Conservation (phyloP, 2,113 vertebrate species). For the Dermatemys mawii region DNA sequence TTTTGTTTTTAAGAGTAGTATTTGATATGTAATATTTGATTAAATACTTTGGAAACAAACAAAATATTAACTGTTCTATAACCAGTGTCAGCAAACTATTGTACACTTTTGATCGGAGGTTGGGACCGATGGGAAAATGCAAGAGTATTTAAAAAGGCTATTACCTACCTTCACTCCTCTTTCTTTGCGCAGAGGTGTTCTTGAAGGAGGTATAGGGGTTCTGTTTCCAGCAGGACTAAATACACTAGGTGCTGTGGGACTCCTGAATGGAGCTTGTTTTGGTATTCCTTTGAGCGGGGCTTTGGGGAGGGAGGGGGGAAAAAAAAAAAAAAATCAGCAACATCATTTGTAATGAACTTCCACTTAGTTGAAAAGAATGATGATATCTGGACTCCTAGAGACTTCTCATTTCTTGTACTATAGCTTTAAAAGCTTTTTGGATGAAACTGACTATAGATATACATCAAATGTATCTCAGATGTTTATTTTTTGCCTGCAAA, state of each 20-base stretch:
- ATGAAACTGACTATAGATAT: background rate
- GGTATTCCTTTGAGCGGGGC: slow-evolving; percentile 98
- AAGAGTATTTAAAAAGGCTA: background rate
- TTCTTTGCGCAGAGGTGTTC: slow-evolving; percentile 93
- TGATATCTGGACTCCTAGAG: accelerated
- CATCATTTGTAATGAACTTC: background rate
- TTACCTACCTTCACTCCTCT: slow-evolving; percentile 92
- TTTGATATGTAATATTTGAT: no score
- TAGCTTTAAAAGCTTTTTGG: background rate
- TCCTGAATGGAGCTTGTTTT: slow-evolving; percentile 94
- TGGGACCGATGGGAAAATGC: background rate
- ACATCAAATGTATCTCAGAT: background rate
- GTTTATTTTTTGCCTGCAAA: background rate
- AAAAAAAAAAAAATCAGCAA: background rate
- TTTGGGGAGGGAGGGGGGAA: slow-evolving; percentile 70
- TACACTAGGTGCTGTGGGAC: slow-evolving; percentile 91
- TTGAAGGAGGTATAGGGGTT: slow-evolving; percentile 90
- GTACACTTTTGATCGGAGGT: background rate
- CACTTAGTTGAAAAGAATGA: background rate
- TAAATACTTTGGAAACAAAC: no score
- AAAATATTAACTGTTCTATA: background rate
- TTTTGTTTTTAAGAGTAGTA: background rate
- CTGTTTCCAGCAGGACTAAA: slow-evolving; percentile 95
- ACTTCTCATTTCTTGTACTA: background rate
- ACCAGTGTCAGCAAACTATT: background rate